These are phyloP conservation scores for Paralvinella palmiformis DNA, from an alignment of 1,140 invertebrate genomes.

Conservation along the genomic window DNA sequence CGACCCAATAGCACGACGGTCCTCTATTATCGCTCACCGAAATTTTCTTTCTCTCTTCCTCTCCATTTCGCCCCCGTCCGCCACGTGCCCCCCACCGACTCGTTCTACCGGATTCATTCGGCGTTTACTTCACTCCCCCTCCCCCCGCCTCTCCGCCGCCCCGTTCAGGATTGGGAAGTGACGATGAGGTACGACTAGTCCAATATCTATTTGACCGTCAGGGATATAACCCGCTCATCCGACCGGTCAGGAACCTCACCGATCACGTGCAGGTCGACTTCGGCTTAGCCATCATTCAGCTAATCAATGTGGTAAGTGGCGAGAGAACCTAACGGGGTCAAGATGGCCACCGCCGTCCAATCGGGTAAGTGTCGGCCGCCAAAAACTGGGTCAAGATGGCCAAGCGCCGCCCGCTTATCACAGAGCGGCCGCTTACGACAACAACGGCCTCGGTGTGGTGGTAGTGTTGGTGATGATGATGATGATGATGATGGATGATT, in stretches of 20 bases:
- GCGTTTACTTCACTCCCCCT: too few species aligned
- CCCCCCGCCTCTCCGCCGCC: too few species aligned
- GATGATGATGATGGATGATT: too few species aligned
- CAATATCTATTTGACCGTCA: constrained; percentile 80
- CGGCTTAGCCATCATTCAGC: constrained; percentile 93
- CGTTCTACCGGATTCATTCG: not conserved
- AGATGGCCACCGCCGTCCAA: too few species aligned
- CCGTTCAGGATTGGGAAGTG: constrained; percentile 27
- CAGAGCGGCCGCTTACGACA: too few species aligned
- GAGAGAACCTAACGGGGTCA: too few species aligned
- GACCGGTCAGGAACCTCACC: constrained; percentile 95
- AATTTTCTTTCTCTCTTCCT: not conserved
- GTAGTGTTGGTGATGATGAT: too few species aligned
- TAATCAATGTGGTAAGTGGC: constrained; percentile 94
- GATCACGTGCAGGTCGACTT: constrained; percentile 94
- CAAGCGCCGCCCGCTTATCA: too few species aligned
- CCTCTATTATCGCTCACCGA: not conserved
- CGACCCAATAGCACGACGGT: not conserved
- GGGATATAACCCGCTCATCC: constrained; percentile 97
- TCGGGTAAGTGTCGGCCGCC: too few species aligned
- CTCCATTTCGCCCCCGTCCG: not conserved
- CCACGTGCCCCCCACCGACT: not conserved
- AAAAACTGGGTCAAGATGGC: too few species aligned
- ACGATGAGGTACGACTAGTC: constrained; percentile 59
- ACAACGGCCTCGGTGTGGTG: too few species aligned